Conservation (phyloP, 2,888 invertebrate species). For the Mythimna ferrago region DNA sequence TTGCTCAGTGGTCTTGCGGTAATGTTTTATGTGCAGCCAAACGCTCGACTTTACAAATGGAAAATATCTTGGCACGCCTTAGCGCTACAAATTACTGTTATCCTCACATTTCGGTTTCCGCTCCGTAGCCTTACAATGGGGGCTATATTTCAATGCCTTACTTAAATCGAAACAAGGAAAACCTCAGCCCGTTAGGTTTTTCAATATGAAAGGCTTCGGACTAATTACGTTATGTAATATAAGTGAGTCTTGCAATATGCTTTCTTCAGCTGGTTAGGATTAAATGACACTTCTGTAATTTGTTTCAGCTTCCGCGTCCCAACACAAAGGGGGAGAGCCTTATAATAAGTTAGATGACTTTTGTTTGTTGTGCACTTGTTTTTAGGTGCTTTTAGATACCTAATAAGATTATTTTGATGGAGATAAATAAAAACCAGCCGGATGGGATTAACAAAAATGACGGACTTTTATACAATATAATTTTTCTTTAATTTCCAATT, state of each 20-base stretch:
- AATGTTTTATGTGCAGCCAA: slow-evolving; percentile 52
- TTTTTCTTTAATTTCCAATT: background rate
- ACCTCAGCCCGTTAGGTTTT: slow-evolving; percentile 37
- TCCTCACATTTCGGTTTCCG: slow-evolving; percentile 35
- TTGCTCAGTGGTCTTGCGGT: slow-evolving; percentile 40
- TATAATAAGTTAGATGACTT: slow-evolving; percentile 26
- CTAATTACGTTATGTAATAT: slow-evolving; percentile 49
- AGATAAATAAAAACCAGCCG: background rate
- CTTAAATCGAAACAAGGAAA: slow-evolving; percentile 43
- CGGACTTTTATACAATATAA: background rate
- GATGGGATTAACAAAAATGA: background rate
- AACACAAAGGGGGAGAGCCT: background rate
- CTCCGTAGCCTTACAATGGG: slow-evolving; percentile 13
- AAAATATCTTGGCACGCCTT: slow-evolving; percentile 60
- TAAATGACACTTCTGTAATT: slow-evolving; percentile 30
- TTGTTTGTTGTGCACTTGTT: slow-evolving; percentile 22
- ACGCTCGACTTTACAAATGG: slow-evolving; percentile 35
- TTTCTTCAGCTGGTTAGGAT: slow-evolving; percentile 19
- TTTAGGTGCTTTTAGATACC: background rate
- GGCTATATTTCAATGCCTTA: slow-evolving; percentile 41
- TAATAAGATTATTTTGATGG: background rate
- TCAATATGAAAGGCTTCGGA: slow-evolving; percentile 32
- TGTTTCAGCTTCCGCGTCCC: slow-evolving; percentile 23
- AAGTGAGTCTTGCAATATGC: slow-evolving; percentile 36
- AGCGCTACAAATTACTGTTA: slow-evolving; percentile 51